Evolutionary conservation across 2,888 invertebrate genomes (phyloP), one percentile per base, ranked within the genome.

Genomic region (Caenorhabditis zanzibari): DNA sequence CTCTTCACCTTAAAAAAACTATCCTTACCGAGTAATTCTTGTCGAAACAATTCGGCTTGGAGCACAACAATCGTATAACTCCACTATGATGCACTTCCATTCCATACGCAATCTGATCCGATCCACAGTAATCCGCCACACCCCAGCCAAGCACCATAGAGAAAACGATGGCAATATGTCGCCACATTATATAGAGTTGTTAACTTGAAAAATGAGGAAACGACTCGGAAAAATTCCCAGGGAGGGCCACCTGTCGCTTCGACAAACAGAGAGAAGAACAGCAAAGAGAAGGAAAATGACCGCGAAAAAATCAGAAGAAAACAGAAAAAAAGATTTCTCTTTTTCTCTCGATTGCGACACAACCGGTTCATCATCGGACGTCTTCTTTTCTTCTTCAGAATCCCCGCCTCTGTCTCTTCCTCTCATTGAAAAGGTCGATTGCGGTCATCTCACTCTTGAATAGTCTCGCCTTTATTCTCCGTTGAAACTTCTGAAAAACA

Each of bases 61-160:
- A 81, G 56, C 84, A 85, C 49, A 85, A 47, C n/a, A 85, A 61
- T 32, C 81, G 24, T 4, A 79, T 54, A 5, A 81, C 68, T 66
- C 84, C 84, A 35, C 81, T 81, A 44, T 74, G 58, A 72, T 85
- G 84, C 22, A 84, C 79, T 56, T 84, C 84, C 66, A 84, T 73
- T 14, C 84, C 84, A 72, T 75, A 77, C 0, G 84, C 69, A 16
- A 84, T 66, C 54, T 81, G 75, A 73, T 84, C 81, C 12, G 59
- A 44, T 71, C 84, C 84, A 77, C 84, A 84, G 77, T 76, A 84
- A 72, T 84, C 84, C 49, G 69, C 9, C 1, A 35, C 28, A 14
- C 24, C 47, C 6, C 32, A 2, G 22, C 32, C 58, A 9, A 58
- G n/a, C 2, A 52, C 7, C 7, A 59, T 2, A n/a, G 32, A 1